Base-by-base conservation (phyloP, 1,140 invertebrate genomes). In the Melitaea cinxia region DNA sequence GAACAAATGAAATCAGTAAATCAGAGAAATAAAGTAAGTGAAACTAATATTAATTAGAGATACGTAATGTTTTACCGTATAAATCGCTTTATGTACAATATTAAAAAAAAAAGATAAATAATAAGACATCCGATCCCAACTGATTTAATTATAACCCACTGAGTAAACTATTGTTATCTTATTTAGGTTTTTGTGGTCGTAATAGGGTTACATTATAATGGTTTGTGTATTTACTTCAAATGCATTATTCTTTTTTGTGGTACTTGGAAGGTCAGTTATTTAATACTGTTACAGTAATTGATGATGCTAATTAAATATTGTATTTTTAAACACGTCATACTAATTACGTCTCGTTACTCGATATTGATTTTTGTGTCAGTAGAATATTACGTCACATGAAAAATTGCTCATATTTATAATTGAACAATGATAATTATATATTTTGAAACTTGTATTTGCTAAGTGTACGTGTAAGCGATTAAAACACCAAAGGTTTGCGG, bases 211-310 rank as follows among this genome's bases (percentile, higher is more conserved):
- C 15, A 42, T 7, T 42, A 1, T 42, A 9, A 19, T 42, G 0
- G 4, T 1, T 7, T 42, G 6, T 42, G 37, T 7, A 6, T 42
- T 42, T 17, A 19, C 7, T 23, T 47, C 1, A 10, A 47, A 47
- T 9, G 21, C 19, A 47, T 47, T 47, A 19, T 47, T 47, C 21
- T 7, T 21, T 47, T 42, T 47, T 47, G 10, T 47, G 42, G 4
- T 24, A n/a, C 42, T 23, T 21, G 10, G 42, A 47, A 47, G 42
- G 42, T 47, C n/a, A 17, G 17, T 19, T 45, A 17, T 47, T 47
- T 21, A 17, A 10, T 23, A 23, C 42, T 23, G 15, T n/a, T 6
- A 47, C 23, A 12, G 17, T 47, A 47, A 47, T 47, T 47, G 4
- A 23, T 7, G 30, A 10, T 33, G 10, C 42, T 47, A 47, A 47